Conservation (phyloP, 2,888 invertebrate species). For the Xanthorhoe spadicearia region DNA sequence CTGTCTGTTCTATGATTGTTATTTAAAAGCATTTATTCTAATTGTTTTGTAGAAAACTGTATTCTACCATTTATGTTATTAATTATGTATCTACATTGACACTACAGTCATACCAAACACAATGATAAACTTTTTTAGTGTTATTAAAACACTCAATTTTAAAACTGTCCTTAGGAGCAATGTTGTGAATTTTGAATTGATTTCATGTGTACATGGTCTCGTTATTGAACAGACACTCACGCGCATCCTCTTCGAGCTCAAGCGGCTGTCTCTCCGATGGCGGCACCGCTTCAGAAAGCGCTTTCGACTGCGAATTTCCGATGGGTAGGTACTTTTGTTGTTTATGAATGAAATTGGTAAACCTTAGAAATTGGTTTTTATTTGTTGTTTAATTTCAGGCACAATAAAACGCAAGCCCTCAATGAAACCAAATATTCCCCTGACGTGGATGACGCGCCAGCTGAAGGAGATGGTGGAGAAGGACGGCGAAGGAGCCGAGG, state of each 20-base stretch:
- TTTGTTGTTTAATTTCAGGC: constrained; percentile 67
- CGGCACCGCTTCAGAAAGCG: constrained; percentile 88
- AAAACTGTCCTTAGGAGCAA: background rate
- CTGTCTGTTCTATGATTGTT: too few species aligned
- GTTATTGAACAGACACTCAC: constrained; percentile 84
- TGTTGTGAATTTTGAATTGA: constrained; percentile 1
- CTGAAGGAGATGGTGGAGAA: constrained; percentile 94
- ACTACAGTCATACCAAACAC: too few species aligned
- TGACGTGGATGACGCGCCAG: constrained; percentile 95
- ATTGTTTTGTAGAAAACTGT: too few species aligned
- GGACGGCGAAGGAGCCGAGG: constrained; percentile 55
- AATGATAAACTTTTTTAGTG: too few species aligned
- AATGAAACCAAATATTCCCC: constrained; percentile 95
- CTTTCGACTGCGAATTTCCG: constrained; percentile 90
- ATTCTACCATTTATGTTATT: too few species aligned
- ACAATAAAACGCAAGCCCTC: constrained; percentile 97
- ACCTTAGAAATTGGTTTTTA: background rate
- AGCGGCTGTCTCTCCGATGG: constrained; percentile 94
- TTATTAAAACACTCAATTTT: too few species aligned
- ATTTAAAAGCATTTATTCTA: too few species aligned
- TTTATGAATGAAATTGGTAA: too few species aligned
- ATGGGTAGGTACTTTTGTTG: constrained; percentile 79
- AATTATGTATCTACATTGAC: too few species aligned
- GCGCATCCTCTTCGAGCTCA: constrained; percentile 93
- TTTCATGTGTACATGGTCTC: background rate